Base-by-base conservation (phyloP, 37 sponge, comb jelly and placozoan species). In the Crambe crambe region DNA sequence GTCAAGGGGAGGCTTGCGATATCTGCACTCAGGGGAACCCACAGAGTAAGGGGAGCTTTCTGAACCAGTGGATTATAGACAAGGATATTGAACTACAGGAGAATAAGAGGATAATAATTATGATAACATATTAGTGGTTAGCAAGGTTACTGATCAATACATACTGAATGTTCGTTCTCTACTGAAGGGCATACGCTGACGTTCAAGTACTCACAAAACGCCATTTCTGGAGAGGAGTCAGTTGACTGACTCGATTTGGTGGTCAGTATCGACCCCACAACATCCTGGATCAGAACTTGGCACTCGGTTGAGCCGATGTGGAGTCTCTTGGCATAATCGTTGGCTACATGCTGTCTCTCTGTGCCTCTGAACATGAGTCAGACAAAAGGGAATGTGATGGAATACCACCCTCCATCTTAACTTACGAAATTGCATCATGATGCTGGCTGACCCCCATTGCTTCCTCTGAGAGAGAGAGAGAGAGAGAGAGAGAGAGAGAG, bases 371-470 rank as follows among this genome's bases (percentile, higher is more conserved):
- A 8, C 63, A 6, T 42, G 39, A 25, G 21, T 62, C 25, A n/a
- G 63, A 8, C 6, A 25, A 8, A 26, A 21, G n/a, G n/a, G n/a
- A n/a, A n/a, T n/a, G n/a, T n/a, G n/a, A n/a, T n/a, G n/a, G n/a
- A n/a, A n/a, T n/a, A n/a, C n/a, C n/a, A n/a, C n/a, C n/a, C n/a
- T n/a, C n/a, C n/a, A 26, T 6, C 6, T 18, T 26, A 25, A 68
- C 88, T 81, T 81, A 87, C 84, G 85, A 81, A 58, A 97, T 90
- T 39, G 98, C 95, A 90, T 97, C 98, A 40, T 97, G 98, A 82
- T 97, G 98, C 54, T 97, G 98, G n/a, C 81, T 87, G 29, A 97
- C 91, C 27, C 89, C 98, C 93, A 97, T 88, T 23, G 98, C 93
- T 22, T 74, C 43, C 34, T 63, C 83, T 82, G 34, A 23, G 2